Conservation (phyloP, 2,113 vertebrate species). For the cat (Felis catus) region F.catus_Fca126_mat1.0 CM031413.1:142591501-142592000, state of each 20-base stretch:
- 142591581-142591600: background rate
- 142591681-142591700: background rate
- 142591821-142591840: background rate
- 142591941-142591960: background rate
- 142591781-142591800: background rate
- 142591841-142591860: background rate
- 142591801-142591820: background rate
- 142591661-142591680: background rate
- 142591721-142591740: background rate
- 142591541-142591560: background rate
- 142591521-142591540: background rate
- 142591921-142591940: background rate
- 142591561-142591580: background rate
- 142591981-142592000: background rate
- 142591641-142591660: background rate
- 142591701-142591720: background rate
- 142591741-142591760: background rate
- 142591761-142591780: background rate
- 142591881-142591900: background rate
- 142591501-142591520: background rate
- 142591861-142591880: background rate
- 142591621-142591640: background rate
- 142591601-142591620: background rate
- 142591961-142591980: background rate
- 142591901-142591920: background rate